phyloP scores from a whole-genome alignment of 1,140 invertebrate species.

The Eumeta japonica region DNA sequence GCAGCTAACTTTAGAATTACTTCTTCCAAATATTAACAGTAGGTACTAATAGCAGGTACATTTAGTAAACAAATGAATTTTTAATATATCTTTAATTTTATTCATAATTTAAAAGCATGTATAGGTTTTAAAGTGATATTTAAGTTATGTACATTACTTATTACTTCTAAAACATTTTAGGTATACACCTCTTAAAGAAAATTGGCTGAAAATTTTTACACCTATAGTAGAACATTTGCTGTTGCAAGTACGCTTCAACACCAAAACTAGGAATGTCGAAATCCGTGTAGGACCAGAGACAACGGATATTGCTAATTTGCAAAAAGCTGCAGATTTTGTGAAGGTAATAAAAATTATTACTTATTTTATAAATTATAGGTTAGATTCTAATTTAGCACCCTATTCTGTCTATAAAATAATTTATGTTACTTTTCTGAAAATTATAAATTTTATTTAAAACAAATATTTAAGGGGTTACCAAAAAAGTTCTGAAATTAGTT shows the following conservation, averaged over 20 bases:
- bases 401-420: too few relatives aligned
- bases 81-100: slow-evolving; percentile 4
- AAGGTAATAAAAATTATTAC: slow-evolving; percentile 53
- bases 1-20: too few relatives aligned
- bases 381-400: background rate
- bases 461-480: too few relatives aligned
- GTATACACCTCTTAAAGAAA: slow-evolving; percentile 91
- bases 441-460: too few relatives aligned
- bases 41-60: too few relatives aligned
- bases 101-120: too few relatives aligned
- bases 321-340: slow-evolving; percentile 98
- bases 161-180: slow-evolving; percentile 64
- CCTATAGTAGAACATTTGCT: slow-evolving; percentile 94
- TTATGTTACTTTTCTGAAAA: too few relatives aligned
- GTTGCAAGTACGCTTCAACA: slow-evolving; percentile 92
- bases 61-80: too few relatives aligned
- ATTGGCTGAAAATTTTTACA: slow-evolving; percentile 96
- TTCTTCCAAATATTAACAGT: too few relatives aligned
- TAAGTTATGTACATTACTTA: background rate
- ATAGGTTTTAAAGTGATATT: too few relatives aligned
- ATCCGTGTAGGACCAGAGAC: slow-evolving; percentile 76
- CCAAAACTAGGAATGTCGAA: slow-evolving; percentile 89
- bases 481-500: too few relatives aligned
- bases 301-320: slow-evolving; percentile 84
- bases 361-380: background rate